A percentile compares a stretch with the other conserved stretches of the same genome.
phyloP scores from a whole-genome alignment of 23 tunicate species.

The Corella eumyota region DNA sequence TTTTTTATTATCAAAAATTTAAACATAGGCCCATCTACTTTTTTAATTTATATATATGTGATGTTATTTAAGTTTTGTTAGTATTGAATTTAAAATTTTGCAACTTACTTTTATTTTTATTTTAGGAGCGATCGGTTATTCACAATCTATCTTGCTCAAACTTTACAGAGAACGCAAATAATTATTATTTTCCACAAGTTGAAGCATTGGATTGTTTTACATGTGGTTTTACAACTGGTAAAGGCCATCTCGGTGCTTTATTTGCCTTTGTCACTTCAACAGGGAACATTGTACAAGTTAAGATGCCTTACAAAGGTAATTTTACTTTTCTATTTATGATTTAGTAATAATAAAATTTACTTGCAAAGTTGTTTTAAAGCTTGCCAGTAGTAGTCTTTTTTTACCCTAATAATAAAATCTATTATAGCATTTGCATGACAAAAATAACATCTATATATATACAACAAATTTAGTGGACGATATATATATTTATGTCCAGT shows the following conservation, averaged over 20 bases:
- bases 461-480: too few species aligned
- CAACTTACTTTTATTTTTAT: background rate
- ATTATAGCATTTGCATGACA: too few species aligned
- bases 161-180: slow-evolving; percentile 16
- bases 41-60: background rate
- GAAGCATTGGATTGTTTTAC: slow-evolving; percentile 18
- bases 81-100: background rate
- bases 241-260: slow-evolving; percentile 8
- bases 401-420: too few species aligned
- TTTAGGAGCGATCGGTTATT: slow-evolving; percentile 28
- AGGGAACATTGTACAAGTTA: slow-evolving; percentile 27
- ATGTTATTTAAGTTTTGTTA: too few species aligned
- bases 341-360: too few species aligned
- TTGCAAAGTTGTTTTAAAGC: too few species aligned
- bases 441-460: too few species aligned
- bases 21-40: background rate
- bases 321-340: too few species aligned
- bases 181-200: slow-evolving; percentile 43
- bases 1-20: background rate
- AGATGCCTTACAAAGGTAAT: slow-evolving; percentile 42
- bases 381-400: too few species aligned
- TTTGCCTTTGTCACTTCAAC: slow-evolving; percentile 17
- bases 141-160: slow-evolving; percentile 5
- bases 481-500: too few species aligned
- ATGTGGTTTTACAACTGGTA: background rate